Conservation (phyloP, 2,888 invertebrate genomes). For the Chelonus formosanus region DNA sequence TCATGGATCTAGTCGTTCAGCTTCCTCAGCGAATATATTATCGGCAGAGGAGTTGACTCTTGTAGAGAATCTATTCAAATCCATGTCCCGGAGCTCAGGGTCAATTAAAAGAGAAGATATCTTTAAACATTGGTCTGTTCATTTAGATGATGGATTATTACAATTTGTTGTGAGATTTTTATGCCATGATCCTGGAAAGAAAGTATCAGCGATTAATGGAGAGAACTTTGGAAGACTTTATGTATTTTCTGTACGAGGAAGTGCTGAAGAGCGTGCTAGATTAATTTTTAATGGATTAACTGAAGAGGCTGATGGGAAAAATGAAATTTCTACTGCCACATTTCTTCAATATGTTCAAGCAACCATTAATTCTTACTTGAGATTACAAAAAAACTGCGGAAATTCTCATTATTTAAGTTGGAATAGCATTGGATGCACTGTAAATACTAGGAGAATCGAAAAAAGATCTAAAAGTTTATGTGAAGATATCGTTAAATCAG, state of each 20-base stretch:
- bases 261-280: conserved; percentile 56
- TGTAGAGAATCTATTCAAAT: conserved; percentile 62
- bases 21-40: conserved; percentile 58
- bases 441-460: conserved; percentile 69
- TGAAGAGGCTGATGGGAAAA: conserved; percentile 56
- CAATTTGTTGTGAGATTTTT: conserved; percentile 60
- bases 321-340: conserved; percentile 52
- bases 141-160: conserved; percentile 57
- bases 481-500: conserved; percentile 64
- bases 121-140: conserved; percentile 62
- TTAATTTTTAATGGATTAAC: conserved; percentile 57
- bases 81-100: conserved; percentile 63
- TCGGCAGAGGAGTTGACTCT: conserved; percentile 59
- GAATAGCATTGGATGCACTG: conserved; percentile 70
- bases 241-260: conserved; percentile 60
- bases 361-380: conserved; percentile 79
- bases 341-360: conserved; percentile 77
- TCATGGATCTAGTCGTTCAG: conserved; percentile 59
- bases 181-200: conserved; percentile 61
- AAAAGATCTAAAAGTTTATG: conserved; percentile 71
- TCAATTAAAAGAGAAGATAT: conserved; percentile 63
- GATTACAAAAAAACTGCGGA: conserved; percentile 71
- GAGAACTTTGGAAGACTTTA: conserved; percentile 61
- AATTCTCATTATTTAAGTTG: conserved; percentile 69
- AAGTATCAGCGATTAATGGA: conserved; percentile 57